phyloP scores from a whole-genome alignment of 2,888 invertebrate genomes.

The Melieria crassipennis region DNA sequence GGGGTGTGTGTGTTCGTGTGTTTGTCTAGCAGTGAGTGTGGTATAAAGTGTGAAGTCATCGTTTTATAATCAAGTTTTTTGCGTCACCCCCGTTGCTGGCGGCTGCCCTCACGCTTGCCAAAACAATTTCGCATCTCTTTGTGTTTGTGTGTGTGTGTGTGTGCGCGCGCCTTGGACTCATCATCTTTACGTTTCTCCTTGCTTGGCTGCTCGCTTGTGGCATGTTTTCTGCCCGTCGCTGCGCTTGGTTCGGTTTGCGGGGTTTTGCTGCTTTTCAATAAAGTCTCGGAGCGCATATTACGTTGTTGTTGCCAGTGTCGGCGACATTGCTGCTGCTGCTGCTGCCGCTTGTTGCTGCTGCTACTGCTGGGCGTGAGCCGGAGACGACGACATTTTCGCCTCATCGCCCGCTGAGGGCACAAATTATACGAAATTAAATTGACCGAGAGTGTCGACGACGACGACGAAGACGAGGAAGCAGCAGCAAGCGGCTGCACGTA shows the following conservation, averaged over 20 bases:
- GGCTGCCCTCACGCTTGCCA: constrained; percentile 1
- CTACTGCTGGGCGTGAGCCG: not conserved
- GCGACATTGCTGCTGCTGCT: not conserved
- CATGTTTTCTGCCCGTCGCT: not conserved
- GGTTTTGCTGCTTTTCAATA: not conserved
- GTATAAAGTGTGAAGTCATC: constrained; percentile 61
- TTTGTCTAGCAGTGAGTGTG: not conserved
- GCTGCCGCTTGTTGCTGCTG: not conserved
- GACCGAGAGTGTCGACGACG: constrained; percentile 52
- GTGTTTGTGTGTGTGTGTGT: constrained; percentile 19
- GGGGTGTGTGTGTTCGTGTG: not conserved
- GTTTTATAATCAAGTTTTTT: constrained; percentile 62
- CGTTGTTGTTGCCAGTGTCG: not conserved
- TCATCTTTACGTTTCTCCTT: not conserved
- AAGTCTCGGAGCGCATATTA: too few species aligned
- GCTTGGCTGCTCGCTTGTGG: constrained; percentile 45
- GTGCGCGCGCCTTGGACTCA: constrained; percentile 9
- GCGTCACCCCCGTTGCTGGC: too few species aligned
- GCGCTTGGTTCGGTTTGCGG: constrained; percentile 45
- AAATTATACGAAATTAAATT: constrained; percentile 56
- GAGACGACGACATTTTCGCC: constrained; percentile 9
- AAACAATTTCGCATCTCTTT: constrained; percentile 9
- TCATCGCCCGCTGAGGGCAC: constrained; percentile 14
- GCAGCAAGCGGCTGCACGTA: too few species aligned
- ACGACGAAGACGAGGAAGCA: not conserved